Base-by-base conservation (phyloP, 2,113 vertebrate genomes). In the Connochaetes taurinus region DNA sequence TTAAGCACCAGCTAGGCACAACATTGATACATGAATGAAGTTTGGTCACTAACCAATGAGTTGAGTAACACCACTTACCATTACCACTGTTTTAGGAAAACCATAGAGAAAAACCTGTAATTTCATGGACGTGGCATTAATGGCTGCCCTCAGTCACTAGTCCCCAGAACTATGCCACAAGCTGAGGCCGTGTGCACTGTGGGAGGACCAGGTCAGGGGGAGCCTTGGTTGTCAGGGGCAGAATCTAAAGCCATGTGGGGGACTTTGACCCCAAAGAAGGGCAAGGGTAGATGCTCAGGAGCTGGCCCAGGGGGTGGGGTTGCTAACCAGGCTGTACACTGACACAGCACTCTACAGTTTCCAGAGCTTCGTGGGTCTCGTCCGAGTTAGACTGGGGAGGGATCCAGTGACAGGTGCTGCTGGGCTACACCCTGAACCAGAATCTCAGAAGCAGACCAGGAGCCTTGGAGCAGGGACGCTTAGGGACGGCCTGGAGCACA, bases 401-500 rank as follows among this genome's bases (percentile, higher is more conserved):
- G 40, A 29, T 45, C 55, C 58, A 33, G n/a, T 8, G 29, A 36
- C 52, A 15, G 14, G 12, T 29, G 23, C 64, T 81, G 31, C 90
- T n/a, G 40, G 13, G 31, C 19, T 10, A 25, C 50, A 23, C 43
- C 15, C 16, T 2, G 87, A 71, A 47, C 3, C 27, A 90, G 45
- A 16, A 27, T 29, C n/a, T 31, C 40, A 78, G 16, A 76, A 7
- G 19, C 13, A 47, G 45, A 21, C 40, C 33, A 71, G 71, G 45
- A 23, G 11, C 31, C 62, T 62, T 82, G 52, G 13, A 43, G 76
- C 45, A 43, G 52, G n/a, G 60, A 43, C 36, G 15, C 14, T 84
- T 1, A 5, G 40, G 40, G 29, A 21, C 0, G 4, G 11, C 80
- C 40, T 1, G 6, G 52, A 33, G 21, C 16, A 27, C 43, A 23